Conservation (phyloP, 1,140 invertebrate species). For the Ceratina japonica region DNA sequence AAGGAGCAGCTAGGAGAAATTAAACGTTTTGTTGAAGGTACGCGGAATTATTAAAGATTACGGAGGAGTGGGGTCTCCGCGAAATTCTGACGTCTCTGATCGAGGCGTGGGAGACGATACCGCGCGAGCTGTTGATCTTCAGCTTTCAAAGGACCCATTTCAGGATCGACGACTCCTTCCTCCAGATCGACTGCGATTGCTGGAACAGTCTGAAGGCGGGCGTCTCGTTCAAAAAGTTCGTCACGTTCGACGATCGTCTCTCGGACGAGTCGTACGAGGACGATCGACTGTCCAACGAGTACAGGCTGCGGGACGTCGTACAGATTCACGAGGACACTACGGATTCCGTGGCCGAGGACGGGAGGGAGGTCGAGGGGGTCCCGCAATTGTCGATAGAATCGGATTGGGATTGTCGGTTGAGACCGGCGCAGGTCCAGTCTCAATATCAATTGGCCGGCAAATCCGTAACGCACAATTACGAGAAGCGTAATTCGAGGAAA, state of each 20-base stretch:
- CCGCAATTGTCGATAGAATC: too few species aligned
- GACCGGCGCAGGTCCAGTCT: too few species aligned
- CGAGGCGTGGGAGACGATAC: conserved; percentile 64
- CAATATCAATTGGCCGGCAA: background rate
- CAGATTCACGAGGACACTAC: background rate
- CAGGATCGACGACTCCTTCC: conserved; percentile 63
- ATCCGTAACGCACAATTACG: background rate
- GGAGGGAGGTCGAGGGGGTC: too few species aligned
- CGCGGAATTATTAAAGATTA: conserved; percentile 13
- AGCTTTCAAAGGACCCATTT: conserved; percentile 72
- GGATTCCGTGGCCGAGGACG: background rate
- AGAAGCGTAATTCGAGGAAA: background rate
- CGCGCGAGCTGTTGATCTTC: conserved; percentile 66
- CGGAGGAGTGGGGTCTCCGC: conserved; percentile 56
- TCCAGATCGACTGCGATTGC: conserved; percentile 61
- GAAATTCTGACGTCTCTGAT: conserved; percentile 59
- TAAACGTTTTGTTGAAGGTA: conserved; percentile 42
- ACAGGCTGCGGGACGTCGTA: background rate
- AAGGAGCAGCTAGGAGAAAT: background rate
- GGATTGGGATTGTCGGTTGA: background rate
- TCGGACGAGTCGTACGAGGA: background rate
- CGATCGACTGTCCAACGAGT: background rate
- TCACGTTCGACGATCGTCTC: conserved; percentile 72
- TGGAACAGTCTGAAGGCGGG: conserved; percentile 60
- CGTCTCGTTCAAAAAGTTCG: conserved; percentile 66